Conservation (phyloP, 2,113 vertebrate genomes). For the Notiomystis cincta region DNA sequence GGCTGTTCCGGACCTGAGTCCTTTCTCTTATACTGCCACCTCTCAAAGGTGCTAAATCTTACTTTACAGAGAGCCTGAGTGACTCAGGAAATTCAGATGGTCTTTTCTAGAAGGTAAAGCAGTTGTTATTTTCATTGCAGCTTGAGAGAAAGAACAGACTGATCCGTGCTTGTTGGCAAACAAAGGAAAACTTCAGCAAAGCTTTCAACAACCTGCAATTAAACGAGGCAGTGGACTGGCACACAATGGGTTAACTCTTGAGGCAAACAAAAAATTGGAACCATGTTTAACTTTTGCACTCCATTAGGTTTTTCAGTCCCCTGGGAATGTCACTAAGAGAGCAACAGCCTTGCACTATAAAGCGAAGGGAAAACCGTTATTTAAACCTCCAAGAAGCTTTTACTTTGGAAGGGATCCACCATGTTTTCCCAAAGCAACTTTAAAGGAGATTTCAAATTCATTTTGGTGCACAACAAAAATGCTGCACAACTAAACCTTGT, state of each 20-base stretch:
- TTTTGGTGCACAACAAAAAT: background rate
- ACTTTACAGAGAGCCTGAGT: background rate
- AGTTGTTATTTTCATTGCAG: background rate
- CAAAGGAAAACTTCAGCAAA: background rate
- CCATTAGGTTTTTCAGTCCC: background rate
- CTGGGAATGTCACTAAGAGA: background rate
- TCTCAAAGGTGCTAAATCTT: background rate
- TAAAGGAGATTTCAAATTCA: background rate
- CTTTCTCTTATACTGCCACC: background rate
- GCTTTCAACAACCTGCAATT: background rate
- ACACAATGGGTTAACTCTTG: background rate
- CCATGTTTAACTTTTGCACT: conserved; percentile 16
- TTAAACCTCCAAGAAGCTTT: background rate
- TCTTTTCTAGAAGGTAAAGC: background rate
- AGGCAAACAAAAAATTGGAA: conserved; percentile 17
- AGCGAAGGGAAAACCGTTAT: background rate
- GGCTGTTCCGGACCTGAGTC: background rate
- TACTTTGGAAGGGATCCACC: background rate
- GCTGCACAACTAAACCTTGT: background rate
- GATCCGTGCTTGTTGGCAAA: rapidly evolving
- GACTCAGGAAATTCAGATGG: background rate
- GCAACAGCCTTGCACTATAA: background rate
- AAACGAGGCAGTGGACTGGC: background rate
- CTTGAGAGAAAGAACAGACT: background rate
- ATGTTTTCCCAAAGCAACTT: background rate